Base-by-base conservation (phyloP, 2,797 vertebrate genomes). In the Takifugu rubripes region DNA sequence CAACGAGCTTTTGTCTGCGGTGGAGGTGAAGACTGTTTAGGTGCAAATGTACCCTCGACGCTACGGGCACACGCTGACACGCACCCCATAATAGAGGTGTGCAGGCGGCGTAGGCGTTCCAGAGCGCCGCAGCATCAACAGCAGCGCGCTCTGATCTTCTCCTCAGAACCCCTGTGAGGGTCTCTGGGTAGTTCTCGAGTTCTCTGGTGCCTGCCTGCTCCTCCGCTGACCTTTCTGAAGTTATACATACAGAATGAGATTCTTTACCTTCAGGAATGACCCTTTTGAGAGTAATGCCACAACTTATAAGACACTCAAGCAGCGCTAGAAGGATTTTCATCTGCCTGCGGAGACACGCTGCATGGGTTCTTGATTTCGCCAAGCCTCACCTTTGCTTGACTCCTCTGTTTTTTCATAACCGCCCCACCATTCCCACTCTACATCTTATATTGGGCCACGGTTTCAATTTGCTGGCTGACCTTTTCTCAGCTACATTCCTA, bases 241-340 rank as follows among this genome's bases (percentile, higher is more conserved):
- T 86, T 83, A 90, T 88, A 85, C 85, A 87, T 86, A 84, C 61
- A 77, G 81, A 89, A 91, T 89, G 76, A 90, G 88, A 87, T 78
- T 85, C 58, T 74, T 69, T 80, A 78, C 81, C 84, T 81, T 75
- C 66, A 84, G 86, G 80, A 87, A 72, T 74, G 71, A 59, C 72
- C 79, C 82, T 77, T 87, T 82, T 72, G 74, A 82, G 74, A 70
- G 64, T 52, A 11, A 83, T 84, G 74, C 68, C 59, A 79, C 64
- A 81, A 84, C 77, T 81, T 72, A 63, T 70, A 75, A 77, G 77
- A 77, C 80, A 72, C 74, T 83, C 78, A 62, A 45, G 42, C 55
- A 53, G 6, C 17, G 6, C 59, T 74, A 73, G 59, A 27, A 64
- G 59, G 77, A 79, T 85, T 85, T 84, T 68, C 73, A 77, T 77